These are phyloP conservation scores for Chamaea fasciata DNA, from an alignment of 2,113 vertebrate genomes.

Conservation along the genomic window DNA sequence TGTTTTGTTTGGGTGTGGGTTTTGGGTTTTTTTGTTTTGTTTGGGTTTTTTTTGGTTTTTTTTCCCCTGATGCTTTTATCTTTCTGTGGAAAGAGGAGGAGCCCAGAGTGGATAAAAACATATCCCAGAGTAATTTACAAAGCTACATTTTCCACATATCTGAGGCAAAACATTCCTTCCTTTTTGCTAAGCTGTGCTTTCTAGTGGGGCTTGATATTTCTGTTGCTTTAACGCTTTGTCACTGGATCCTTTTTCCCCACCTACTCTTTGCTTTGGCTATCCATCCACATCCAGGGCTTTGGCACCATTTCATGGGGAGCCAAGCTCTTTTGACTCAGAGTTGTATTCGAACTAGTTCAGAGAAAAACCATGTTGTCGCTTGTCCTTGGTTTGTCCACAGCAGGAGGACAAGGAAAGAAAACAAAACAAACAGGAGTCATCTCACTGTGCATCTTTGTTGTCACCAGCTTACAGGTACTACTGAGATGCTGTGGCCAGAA, in stretches of 20 bases:
- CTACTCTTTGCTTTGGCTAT: not conserved
- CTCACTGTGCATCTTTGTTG: not conserved
- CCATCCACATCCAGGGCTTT: not conserved
- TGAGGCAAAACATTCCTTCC: not conserved
- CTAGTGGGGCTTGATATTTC: not conserved
- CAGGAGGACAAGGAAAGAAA: not conserved
- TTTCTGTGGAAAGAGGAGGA: constrained; percentile 32
- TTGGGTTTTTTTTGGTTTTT: no score
- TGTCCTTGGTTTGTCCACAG: not conserved
- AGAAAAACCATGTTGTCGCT: not conserved
- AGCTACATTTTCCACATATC: constrained; percentile 22
- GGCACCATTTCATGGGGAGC: not conserved
- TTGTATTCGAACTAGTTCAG: not conserved
- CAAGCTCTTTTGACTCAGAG: not conserved
- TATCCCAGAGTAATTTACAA: not conserved
- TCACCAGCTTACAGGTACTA: not conserved
- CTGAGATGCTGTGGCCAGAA: not conserved
- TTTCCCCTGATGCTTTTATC: not conserved
- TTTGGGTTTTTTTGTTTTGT: not conserved
- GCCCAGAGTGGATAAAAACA: not conserved
- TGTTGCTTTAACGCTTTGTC: not conserved
- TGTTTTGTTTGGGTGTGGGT: not conserved
- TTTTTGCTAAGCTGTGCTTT: not conserved
- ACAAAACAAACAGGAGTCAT: not conserved
- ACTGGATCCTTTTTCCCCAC: not conserved